Base-by-base conservation (phyloP, 2,888 invertebrate genomes). In the Agrochola lota region DNA sequence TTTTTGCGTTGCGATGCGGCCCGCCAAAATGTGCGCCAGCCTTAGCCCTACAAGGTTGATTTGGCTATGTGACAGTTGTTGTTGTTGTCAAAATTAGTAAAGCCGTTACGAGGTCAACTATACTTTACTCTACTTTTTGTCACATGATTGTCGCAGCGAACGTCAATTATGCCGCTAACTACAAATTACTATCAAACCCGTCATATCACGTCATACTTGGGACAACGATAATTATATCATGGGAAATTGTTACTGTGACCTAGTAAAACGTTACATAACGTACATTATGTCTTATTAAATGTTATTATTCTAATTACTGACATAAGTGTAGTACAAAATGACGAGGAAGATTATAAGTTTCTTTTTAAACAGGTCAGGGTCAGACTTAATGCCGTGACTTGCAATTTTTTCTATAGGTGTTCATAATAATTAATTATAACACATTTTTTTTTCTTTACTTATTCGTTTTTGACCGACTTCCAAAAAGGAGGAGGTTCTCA, bases 241-340 rank as follows among this genome's bases (percentile, higher is more conserved):
- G 74, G 66, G 72, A 71, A 78, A 79, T 35, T 78, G 55, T 77
- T 67, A 60, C 64, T 63, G 20, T 70, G 72, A 70, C 83, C 78
- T 52, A 80, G 62, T 74, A 66, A 72, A 52, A 59, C 3, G 20
- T 86, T 86, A 69, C 35, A 30, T 83, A 85, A 86, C 20, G 55
- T 59, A 68, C 55, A 74, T 78, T 74, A 83, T 64, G 69, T 35
- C 46, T 75, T 73, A 82, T 87, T 85, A 79, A 64, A 74, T 76
- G 46, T 74, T 66, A 74, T 78, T 67, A 76, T 69, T 78, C 20
- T 64, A 70, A 74, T 82, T 71, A 74, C 70, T 74, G 67, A 55
- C 52, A 55, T 57, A 67, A 85, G 35, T 80, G 35, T 57, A 57
- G 57, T 35, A 49, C 11, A 46, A 77, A 52, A 77, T 75, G 30